These are phyloP conservation scores for Melanotaenia pygmaea DNA, from an alignment of 2,797 vertebrate species.

Conservation along the genomic window DNA sequence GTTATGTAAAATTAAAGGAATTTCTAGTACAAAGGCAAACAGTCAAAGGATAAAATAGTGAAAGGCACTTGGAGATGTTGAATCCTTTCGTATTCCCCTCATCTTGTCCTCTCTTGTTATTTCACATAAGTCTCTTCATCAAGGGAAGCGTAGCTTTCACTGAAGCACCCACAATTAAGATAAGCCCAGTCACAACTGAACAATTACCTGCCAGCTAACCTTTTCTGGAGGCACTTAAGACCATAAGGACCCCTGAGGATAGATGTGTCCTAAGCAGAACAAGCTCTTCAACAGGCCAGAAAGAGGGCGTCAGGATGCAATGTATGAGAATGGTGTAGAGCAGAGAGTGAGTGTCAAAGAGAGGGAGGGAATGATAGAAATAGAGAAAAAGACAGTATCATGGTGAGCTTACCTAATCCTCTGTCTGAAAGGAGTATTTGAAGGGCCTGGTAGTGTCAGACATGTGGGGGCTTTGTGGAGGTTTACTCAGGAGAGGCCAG, in stretches of 20 bases:
- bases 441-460: constrained; percentile 77
- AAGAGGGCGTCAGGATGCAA: constrained; percentile 39
- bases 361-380: constrained; percentile 67
- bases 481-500: constrained; percentile 76
- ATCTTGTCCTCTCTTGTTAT: constrained; percentile 51
- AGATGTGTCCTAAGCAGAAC: constrained; percentile 74
- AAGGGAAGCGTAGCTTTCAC: constrained; percentile 70
- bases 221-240: constrained; percentile 84
- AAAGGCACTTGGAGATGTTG: constrained; percentile 24
- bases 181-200: constrained; percentile 80
- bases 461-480: constrained; percentile 74
- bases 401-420: constrained; percentile 83
- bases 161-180: constrained; percentile 83
- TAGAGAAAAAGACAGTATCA: constrained; percentile 75
- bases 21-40: not conserved
- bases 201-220: constrained; percentile 86
- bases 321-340: constrained; percentile 51
- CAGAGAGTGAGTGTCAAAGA: constrained; percentile 35
- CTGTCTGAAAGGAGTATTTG: constrained; percentile 76
- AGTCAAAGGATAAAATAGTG: constrained; percentile 3
- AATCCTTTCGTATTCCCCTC: constrained; percentile 35
- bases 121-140: constrained; percentile 72
- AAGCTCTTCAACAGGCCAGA: constrained; percentile 72
- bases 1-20: not conserved
- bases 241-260: constrained; percentile 80